Conservation (phyloP, 2,113 vertebrate species). For the Epinephelus lanceolatus region DNA sequence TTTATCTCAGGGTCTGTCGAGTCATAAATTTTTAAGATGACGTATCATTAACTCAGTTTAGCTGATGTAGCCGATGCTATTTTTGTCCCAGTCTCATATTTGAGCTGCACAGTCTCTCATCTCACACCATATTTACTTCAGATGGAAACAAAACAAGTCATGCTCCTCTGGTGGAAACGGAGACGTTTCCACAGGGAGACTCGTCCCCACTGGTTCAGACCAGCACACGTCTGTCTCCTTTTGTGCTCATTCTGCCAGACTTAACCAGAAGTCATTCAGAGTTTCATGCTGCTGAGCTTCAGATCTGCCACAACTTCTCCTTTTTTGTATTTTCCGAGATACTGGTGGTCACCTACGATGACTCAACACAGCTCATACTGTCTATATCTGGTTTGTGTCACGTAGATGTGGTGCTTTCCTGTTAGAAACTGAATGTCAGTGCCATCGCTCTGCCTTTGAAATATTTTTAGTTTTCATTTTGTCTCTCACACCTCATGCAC, state of each 20-base stretch:
- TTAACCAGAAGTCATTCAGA: slow-evolving; percentile 7
- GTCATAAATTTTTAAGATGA: slow-evolving; percentile 41
- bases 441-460: no score
- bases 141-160: slow-evolving; percentile 58
- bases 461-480: not conserved
- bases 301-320: slow-evolving; percentile 57
- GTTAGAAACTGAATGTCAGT: not conserved
- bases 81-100: slow-evolving; percentile 32
- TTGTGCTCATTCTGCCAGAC: slow-evolving; percentile 2
- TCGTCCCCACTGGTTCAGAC: slow-evolving; percentile 30
- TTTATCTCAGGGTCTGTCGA: slow-evolving; percentile 24
- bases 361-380: slow-evolving; percentile 25
- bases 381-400: not conserved
- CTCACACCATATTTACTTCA: slow-evolving; percentile 48
- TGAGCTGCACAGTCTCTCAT: slow-evolving; percentile 34
- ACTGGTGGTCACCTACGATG: slow-evolving; percentile 22
- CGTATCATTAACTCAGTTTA: slow-evolving; percentile 48
- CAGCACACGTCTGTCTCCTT: slow-evolving; percentile 3
- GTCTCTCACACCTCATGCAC: not conserved
- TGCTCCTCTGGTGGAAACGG: slow-evolving; percentile 24
- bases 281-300: slow-evolving; percentile 1
- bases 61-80: slow-evolving; percentile 51
- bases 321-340: slow-evolving; percentile 57
- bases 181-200: slow-evolving; percentile 37
- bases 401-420: not conserved